Conservation (phyloP, 1,140 invertebrate species). For the Archegozetes longisetosus region DNA sequence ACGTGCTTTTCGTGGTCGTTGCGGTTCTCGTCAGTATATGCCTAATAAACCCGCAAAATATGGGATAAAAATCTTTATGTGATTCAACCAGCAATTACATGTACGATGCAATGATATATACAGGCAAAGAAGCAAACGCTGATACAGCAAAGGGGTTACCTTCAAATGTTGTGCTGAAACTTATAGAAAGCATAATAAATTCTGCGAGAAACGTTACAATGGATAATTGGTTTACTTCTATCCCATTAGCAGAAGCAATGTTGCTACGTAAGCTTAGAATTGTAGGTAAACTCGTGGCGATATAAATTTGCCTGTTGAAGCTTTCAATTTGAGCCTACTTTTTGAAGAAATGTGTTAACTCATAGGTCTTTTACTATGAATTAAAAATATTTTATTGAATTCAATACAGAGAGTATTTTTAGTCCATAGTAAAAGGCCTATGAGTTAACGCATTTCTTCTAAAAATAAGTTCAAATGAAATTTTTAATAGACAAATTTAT, state of each 20-base stretch:
- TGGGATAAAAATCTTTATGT: conserved; percentile 21
- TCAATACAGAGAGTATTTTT: conserved; percentile 16
- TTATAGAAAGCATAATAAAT: conserved; percentile 12
- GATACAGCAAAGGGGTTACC: conserved; percentile 5
- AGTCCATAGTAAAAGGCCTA: conserved; percentile 7
- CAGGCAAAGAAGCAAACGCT: conserved; percentile 12
- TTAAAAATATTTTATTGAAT: too few relatives aligned
- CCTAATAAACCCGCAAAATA: conserved; percentile 22
- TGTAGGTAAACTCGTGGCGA: conserved; percentile 20
- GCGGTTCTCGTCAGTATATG: conserved; percentile 20
- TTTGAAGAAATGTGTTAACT: too few relatives aligned
- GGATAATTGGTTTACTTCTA: conserved; percentile 20
- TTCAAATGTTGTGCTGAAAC: conserved; percentile 12
- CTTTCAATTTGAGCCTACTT: too few relatives aligned
- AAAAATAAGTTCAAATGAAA: conserved; percentile 17
- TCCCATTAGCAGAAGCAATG: conserved; percentile 13
- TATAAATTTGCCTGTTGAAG: too few relatives aligned
- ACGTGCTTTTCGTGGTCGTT: conserved; percentile 19
- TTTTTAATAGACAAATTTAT: too few relatives aligned
- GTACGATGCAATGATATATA: conserved; percentile 19
- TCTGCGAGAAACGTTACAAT: conserved; percentile 16
- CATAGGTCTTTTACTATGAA: too few relatives aligned
- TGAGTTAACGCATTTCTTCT: conserved; percentile 4
- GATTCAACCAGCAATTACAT: conserved; percentile 19
- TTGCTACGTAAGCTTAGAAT: conserved; percentile 17